Conservation (phyloP, 2,113 vertebrate species). For the Tamias sibiricus region DNA sequence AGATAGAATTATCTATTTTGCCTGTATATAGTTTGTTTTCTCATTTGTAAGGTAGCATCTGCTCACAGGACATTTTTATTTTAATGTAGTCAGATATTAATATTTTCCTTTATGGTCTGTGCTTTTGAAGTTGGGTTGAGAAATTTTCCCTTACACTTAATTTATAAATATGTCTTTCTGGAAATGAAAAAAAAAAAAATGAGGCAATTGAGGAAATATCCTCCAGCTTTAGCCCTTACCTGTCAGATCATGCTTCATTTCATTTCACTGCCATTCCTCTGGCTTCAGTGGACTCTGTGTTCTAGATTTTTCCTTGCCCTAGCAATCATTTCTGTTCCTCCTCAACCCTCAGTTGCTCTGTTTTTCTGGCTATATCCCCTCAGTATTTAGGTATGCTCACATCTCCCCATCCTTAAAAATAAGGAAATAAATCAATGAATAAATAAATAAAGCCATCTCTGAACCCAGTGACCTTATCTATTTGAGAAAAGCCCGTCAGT, state of each 20-base stretch:
- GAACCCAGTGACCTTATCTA: background rate
- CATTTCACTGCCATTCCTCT: background rate
- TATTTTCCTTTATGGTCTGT: background rate
- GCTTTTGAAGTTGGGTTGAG: constrained; percentile 7
- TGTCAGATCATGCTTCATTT: background rate
- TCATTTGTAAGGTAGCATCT: background rate
- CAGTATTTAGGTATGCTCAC: background rate
- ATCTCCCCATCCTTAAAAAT: background rate
- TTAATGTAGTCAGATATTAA: background rate
- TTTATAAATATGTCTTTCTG: background rate
- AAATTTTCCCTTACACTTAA: background rate
- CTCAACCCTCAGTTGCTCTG: background rate
- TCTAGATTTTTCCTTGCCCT: background rate
- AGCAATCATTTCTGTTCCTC: background rate
- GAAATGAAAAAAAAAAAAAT: background rate
- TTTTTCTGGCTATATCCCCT: background rate
- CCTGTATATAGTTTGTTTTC: background rate
- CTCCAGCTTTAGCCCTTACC: background rate
- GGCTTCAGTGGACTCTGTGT: too few relatives aligned
- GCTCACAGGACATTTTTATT: background rate
- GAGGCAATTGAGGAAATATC: background rate
- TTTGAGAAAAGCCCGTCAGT: background rate
- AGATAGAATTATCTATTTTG: background rate
- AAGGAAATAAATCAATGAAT: background rate
- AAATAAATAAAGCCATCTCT: background rate